These are phyloP conservation scores for Valencia hispanica DNA, from an alignment of 2,797 vertebrate species.

Conservation along the genomic window DNA sequence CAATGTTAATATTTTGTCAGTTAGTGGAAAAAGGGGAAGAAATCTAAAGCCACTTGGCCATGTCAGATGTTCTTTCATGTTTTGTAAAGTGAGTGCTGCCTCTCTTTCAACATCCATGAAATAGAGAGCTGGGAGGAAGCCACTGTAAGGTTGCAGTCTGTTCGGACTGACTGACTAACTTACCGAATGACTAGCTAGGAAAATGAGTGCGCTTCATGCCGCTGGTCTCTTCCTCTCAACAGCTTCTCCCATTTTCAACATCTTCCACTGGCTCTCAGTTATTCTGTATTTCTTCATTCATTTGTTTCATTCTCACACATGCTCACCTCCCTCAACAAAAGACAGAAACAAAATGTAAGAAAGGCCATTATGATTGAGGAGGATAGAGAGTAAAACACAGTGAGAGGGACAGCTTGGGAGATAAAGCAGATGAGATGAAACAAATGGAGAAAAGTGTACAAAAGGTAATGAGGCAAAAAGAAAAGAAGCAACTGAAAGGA, in stretches of 20 bases:
- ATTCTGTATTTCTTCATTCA: slow-evolving; percentile 25
- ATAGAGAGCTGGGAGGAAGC: slow-evolving; percentile 57
- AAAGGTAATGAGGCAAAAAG: slow-evolving; percentile 66
- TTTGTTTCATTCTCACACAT: slow-evolving; percentile 21
- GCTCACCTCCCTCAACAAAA: slow-evolving; percentile 36
- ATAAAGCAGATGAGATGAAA: slow-evolving; percentile 54
- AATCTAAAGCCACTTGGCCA: slow-evolving; percentile 60
- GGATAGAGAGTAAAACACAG: slow-evolving; percentile 31
- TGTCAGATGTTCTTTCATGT: slow-evolving; percentile 77
- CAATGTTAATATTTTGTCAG: slow-evolving; percentile 75
- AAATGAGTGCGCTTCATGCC: slow-evolving; percentile 47
- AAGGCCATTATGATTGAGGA: slow-evolving; percentile 46
- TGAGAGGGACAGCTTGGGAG: slow-evolving; percentile 25
- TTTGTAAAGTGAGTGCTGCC: slow-evolving; percentile 63
- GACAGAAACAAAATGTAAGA: slow-evolving; percentile 9
- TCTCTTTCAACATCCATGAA: slow-evolving; percentile 63
- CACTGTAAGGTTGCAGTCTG: slow-evolving; percentile 42
- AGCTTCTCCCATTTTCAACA: slow-evolving; percentile 18
- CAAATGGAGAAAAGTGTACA: slow-evolving; percentile 54
- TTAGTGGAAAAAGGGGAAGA: slow-evolving; percentile 45
- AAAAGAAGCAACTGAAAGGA: slow-evolving; percentile 45
- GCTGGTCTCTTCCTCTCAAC: slow-evolving; percentile 13
- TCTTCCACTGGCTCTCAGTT: slow-evolving; percentile 13
- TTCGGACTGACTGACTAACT: slow-evolving; percentile 57
- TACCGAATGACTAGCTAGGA: slow-evolving; percentile 51